phyloP scores from a whole-genome alignment of 2,888 invertebrate genomes.

The Erynnis tages region DNA sequence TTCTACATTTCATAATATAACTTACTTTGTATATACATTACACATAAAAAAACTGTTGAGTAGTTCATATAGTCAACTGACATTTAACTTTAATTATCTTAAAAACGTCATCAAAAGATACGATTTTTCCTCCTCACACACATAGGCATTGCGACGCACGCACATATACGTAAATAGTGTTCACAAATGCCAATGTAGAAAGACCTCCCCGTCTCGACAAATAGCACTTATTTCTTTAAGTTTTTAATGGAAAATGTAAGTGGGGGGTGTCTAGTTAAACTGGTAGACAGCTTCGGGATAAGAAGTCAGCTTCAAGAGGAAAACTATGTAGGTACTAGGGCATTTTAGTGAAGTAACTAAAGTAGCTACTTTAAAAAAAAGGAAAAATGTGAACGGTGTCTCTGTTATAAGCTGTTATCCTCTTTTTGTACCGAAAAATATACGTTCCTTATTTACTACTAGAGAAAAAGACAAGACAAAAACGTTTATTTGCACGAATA shows the following conservation, averaged over 20 bases:
- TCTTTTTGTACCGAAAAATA: too few species aligned
- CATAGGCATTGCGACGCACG: neutral
- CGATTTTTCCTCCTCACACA: slow-evolving; percentile 23
- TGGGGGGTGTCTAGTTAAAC: slow-evolving; percentile 15
- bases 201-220: slow-evolving; percentile 1
- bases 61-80: too few species aligned
- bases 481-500: too few species aligned
- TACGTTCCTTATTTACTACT: too few species aligned
- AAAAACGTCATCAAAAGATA: neutral
- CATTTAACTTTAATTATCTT: neutral
- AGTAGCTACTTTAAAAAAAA: too few species aligned
- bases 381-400: too few species aligned
- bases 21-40: too few species aligned
- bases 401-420: too few species aligned
- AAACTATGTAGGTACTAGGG: neutral
- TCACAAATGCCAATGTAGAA: neutral
- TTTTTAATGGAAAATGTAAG: slow-evolving; percentile 11
- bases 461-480: too few species aligned
- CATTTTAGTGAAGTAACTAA: too few species aligned
- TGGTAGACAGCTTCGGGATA: slow-evolving; percentile 18
- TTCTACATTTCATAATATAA: too few species aligned
- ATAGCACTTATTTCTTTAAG: slow-evolving; percentile 6
- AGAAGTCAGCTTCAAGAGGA: slow-evolving; percentile 7
- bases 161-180: neutral
- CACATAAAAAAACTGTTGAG: too few species aligned